These are phyloP conservation scores for Apis dorsata DNA, from an alignment of 1,140 invertebrate genomes.

Conservation along the genomic window DNA sequence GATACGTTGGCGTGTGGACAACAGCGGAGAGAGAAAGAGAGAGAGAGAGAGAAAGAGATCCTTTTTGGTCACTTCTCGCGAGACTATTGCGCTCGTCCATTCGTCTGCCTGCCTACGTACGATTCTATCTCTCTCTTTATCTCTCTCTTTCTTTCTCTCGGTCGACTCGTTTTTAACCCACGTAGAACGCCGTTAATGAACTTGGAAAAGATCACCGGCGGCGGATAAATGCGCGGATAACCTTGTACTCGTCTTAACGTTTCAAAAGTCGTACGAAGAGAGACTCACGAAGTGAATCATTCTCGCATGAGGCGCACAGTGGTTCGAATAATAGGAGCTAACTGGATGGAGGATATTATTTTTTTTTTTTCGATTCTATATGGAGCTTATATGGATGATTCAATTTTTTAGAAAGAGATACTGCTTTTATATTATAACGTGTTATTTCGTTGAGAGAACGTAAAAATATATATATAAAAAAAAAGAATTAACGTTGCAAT, in stretches of 20 bases:
- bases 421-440: no score
- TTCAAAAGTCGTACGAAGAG: constrained; percentile 26
- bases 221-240: constrained; percentile 27
- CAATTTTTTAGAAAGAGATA: no score
- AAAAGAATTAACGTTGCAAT: no score
- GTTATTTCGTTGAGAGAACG: no score
- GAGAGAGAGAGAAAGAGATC: background rate
- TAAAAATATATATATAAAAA: no score
- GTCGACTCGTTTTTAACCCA: constrained; percentile 42
- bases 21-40: no score
- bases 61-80: background rate
- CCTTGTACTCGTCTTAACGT: constrained; percentile 41
- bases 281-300: constrained; percentile 23
- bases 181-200: constrained; percentile 61
- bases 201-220: constrained; percentile 49
- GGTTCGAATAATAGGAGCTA: no score
- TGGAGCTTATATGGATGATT: no score
- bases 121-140: no score
- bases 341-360: no score
- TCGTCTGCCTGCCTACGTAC: constrained; percentile 51
- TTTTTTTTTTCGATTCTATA: background rate
- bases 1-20: background rate
- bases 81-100: background rate
- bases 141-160: background rate
- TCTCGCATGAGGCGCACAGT: background rate